Evolutionary conservation across 2,888 invertebrate genomes (phyloP).

Genomic region (Pediacus dermestoides): DNA sequence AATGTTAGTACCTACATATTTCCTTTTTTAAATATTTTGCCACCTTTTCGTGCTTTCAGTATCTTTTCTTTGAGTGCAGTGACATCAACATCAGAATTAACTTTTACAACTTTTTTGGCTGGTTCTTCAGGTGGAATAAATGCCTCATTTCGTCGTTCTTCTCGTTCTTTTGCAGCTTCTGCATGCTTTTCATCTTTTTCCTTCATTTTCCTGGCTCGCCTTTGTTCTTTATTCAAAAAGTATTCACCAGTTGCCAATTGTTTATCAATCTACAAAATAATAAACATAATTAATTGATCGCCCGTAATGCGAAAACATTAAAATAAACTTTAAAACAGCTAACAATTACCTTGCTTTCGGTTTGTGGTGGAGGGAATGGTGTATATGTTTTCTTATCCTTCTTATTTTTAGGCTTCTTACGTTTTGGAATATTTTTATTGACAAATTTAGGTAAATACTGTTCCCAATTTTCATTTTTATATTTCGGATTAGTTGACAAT

Average conservation of each 20-base stretch:
- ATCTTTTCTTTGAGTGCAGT: slow-evolving; percentile 73
- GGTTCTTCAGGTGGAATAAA: slow-evolving; percentile 76
- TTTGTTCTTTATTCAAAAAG: slow-evolving; percentile 86
- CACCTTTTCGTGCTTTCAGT: slow-evolving; percentile 59
- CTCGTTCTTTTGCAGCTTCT: slow-evolving; percentile 67
- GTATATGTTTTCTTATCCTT: slow-evolving; percentile 91
- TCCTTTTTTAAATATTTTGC: slow-evolving; percentile 40
- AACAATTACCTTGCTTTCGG: slow-evolving; percentile 73
- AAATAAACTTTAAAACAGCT: neutral
- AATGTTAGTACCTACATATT: slow-evolving; percentile 8
- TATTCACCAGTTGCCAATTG: slow-evolving; percentile 94
- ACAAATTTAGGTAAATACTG: slow-evolving; percentile 92
- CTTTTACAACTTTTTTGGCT: slow-evolving; percentile 32
- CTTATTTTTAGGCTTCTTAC: slow-evolving; percentile 85
- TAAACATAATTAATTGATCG: slow-evolving; percentile 11
- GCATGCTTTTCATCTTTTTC: slow-evolving; percentile 76
- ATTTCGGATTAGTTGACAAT: slow-evolving; percentile 85
- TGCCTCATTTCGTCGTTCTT: slow-evolving; percentile 74
- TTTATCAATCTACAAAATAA: slow-evolving; percentile 64
- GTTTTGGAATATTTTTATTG: slow-evolving; percentile 80
- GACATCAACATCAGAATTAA: slow-evolving; percentile 59
- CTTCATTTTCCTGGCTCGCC: slow-evolving; percentile 65
- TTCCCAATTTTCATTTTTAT: slow-evolving; percentile 95
- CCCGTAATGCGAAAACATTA: slow-evolving; percentile 4
- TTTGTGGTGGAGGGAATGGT: slow-evolving; percentile 94